Evolutionary conservation across 1,140 invertebrate genomes (phyloP).

Genomic region (Drosophila novamexicana): DNA sequence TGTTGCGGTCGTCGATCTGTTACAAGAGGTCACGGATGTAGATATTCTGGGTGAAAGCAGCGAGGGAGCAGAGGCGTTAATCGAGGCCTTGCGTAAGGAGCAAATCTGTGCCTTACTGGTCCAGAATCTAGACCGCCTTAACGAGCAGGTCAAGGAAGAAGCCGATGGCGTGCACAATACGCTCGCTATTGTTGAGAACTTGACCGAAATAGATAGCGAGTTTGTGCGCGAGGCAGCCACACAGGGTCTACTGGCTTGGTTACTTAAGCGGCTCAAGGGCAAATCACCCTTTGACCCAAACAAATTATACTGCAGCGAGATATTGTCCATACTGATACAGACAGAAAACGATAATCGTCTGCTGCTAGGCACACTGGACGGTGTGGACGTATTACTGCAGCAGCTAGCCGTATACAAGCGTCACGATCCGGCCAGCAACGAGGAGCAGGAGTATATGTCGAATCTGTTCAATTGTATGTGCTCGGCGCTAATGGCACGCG

Average conservation of each 20-base stretch:
- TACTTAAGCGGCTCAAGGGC: constrained; percentile 94
- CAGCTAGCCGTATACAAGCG: constrained; percentile 98
- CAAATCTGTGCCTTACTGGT: constrained; percentile 96
- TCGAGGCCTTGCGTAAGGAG: constrained; percentile 92
- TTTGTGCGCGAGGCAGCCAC: constrained; percentile 92
- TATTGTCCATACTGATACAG: constrained; percentile 97
- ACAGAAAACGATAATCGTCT: constrained; percentile 93
- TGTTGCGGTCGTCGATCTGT: constrained; percentile 91
- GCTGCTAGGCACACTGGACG: constrained; percentile 95
- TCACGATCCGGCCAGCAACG: constrained; percentile 94
- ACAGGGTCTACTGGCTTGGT: constrained; percentile 96
- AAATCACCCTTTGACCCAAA: constrained; percentile 97
- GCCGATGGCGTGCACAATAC: constrained; percentile 98
- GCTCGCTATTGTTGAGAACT: constrained; percentile 95
- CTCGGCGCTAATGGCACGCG: constrained; percentile 93
- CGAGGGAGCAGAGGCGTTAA: constrained; percentile 91
- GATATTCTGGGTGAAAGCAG: constrained; percentile 97
- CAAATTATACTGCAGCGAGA: constrained; percentile 98
- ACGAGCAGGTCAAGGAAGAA: constrained; percentile 97
- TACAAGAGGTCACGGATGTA: constrained; percentile 98
- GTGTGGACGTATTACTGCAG: constrained; percentile 98
- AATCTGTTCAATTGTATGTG: constrained; percentile 98
- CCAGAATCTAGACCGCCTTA: constrained; percentile 96
- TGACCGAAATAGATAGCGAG: constrained; percentile 95
- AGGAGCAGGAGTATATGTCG: constrained; percentile 99